Base-by-base conservation (phyloP, 2,113 vertebrate genomes). In the Gambusia affinis region DNA sequence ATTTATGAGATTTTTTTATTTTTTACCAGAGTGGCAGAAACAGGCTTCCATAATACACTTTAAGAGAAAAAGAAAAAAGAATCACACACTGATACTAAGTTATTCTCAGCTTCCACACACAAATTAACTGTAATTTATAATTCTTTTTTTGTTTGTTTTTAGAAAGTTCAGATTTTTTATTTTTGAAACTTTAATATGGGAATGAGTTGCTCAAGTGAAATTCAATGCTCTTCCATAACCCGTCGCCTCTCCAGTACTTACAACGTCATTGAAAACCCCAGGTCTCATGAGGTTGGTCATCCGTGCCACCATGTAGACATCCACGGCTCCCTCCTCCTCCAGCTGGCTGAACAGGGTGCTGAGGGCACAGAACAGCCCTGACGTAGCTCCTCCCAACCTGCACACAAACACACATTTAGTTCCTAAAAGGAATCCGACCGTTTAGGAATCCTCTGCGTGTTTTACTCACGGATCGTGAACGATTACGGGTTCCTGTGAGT, bases 231-330 rank as follows among this genome's bases (percentile, higher is more conserved):
- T 15, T 44, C 42, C 44, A 2, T 1, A 17, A 19, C 44, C 19
- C 15, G 7, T 5, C 44, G 5, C 17, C 5, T 0, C 5, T 60
- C 29, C 60, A 12, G 30, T 8, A 96, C 97, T 96, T 93, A 99
- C 98, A 42, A 97, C 79, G 73, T 99, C 97, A 67, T 95, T 96
- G 85, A 99, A 98, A 69, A 98, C 89, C 70, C 98, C 98, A 0
- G 98, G 98, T 84, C 97, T 96, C 97, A 98, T 98, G 77, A 98
- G 88, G 93, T 97, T 98, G 85, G 96, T 97, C 97, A 98, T 97
- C 85, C 97, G 96, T 12, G 97, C 95, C 88, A 96, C 95, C 62
- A 96, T 96, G 91, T 98, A 99, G 75, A 99, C 95, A 73, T 99
- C 96, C 73, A 97, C 89, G 0, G 94, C 94, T 78, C 95, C 97